These are phyloP conservation scores for Pollenia angustigena DNA, from an alignment of 2,888 invertebrate species.

Conservation along the genomic window DNA sequence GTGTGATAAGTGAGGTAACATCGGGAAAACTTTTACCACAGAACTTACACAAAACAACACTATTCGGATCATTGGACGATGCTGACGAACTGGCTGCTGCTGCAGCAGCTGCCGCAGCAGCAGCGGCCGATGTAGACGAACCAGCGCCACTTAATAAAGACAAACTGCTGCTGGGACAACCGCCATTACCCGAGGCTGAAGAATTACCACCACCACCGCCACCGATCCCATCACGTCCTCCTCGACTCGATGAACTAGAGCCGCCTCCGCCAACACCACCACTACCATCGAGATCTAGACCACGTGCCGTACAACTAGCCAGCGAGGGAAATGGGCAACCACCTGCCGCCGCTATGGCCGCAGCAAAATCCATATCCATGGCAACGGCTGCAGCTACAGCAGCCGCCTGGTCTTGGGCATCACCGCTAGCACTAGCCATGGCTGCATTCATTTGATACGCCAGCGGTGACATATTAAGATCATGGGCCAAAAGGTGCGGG, in stretches of 20 bases:
- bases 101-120: constrained; percentile 80
- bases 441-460: constrained; percentile 83
- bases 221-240: constrained; percentile 74
- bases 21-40: constrained; percentile 97
- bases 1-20: constrained; percentile 93
- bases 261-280: constrained; percentile 73
- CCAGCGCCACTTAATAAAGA: constrained; percentile 76
- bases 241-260: constrained; percentile 73
- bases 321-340: constrained; percentile 77
- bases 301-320: constrained; percentile 76
- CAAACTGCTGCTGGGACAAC: constrained; percentile 79
- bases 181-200: constrained; percentile 77
- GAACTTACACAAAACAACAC: constrained; percentile 95
- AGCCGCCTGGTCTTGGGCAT: constrained; percentile 82
- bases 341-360: constrained; percentile 79
- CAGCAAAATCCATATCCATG: constrained; percentile 80
- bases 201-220: constrained; percentile 76
- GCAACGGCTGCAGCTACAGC: constrained; percentile 81
- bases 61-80: constrained; percentile 86
- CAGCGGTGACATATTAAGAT: constrained; percentile 81
- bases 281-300: constrained; percentile 77
- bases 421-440: constrained; percentile 80
- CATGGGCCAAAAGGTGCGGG: constrained; percentile 85
- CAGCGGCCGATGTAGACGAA: constrained; percentile 80
- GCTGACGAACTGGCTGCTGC: constrained; percentile 79